Evolutionary conservation across 1,140 invertebrate genomes (phyloP), one percentile per base, ranked within the genome.

Genomic region (Propsilocerus akamusi): DNA sequence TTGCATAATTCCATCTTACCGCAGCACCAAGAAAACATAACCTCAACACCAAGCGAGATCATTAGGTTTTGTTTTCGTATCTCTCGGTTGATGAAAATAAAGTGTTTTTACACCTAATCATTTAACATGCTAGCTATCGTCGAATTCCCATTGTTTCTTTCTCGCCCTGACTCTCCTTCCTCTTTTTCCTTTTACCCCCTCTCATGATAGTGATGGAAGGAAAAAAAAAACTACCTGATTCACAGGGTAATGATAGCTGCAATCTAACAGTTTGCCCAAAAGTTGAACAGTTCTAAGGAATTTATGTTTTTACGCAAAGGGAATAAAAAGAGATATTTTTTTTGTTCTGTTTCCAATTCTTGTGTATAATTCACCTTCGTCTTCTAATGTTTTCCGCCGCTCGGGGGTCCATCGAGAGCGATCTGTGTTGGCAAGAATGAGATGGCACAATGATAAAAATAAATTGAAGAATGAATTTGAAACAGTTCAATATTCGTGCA

Each of bases 401-500:
- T 41, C 34, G 22, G 34, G 34, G n/a, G n/a, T n/a, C n/a, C n/a
- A n/a, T n/a, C n/a, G n/a, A n/a, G n/a, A n/a, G n/a, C n/a, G n/a
- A n/a, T n/a, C n/a, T n/a, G n/a, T n/a, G n/a, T 20, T 17, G 14
- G 8, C 22, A 17, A 20, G 22, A 17, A 17, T n/a, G 34, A 41
- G 11, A 20, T 17, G 14, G 17, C 17, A 20, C 11, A n/a, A 41
- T 20, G 14, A 17, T 14, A 41, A 41, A 17, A 17, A 41, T 20
- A 41, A 41, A 41, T 41, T 41, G 22, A 41, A 41, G 34, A 41
- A 41, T 41, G 34, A 41, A 41, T 41, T 41, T 41, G 17, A 20
- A 5, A 14, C 14, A 20, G 17, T 17, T 4, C 14, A 30, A 3
- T n/a, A 12, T 30, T 30, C 14, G 28, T 30, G 14, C 28, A 30